Conservation (phyloP, 2,888 invertebrate species). For the Cryptocheilus praepositus region DNA sequence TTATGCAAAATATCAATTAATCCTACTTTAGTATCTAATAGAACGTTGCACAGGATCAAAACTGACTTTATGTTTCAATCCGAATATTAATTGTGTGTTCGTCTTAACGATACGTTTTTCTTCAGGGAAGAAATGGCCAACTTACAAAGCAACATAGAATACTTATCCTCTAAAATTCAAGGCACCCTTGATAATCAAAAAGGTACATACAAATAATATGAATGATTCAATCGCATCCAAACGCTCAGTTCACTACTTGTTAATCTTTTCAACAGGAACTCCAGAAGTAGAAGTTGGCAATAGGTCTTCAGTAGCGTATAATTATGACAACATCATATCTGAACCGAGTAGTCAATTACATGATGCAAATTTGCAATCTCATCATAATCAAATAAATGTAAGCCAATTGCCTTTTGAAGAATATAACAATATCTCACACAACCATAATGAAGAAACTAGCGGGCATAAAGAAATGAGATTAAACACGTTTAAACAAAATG, state of each 20-base stretch:
- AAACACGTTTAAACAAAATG: neutral
- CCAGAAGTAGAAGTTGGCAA: constrained; percentile 19
- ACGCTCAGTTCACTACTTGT: too few relatives aligned
- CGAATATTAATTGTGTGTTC: neutral
- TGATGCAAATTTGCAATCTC: neutral
- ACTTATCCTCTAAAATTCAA: constrained; percentile 76
- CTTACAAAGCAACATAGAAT: constrained; percentile 87
- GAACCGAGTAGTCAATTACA: constrained; percentile 2
- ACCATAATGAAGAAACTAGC: neutral
- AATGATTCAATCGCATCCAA: constrained; percentile 2
- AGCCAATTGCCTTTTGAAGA: neutral
- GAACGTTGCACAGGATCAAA: constrained; percentile 51
- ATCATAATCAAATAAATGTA: neutral
- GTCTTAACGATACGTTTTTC: constrained; percentile 30
- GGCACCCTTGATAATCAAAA: constrained; percentile 59
- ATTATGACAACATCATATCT: neutral
- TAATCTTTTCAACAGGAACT: constrained; percentile 6
- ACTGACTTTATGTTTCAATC: constrained; percentile 23
- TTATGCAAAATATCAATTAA: neutral
- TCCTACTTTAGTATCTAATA: constrained; percentile 71
- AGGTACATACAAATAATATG: constrained; percentile 47
- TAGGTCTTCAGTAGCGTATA: constrained; percentile 9
- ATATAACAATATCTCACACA: neutral
- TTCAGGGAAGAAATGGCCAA: constrained; percentile 86
- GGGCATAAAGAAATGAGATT: neutral